phyloP scores from a whole-genome alignment of 1,140 invertebrate genomes.

The Ceratosolen fusciceps region DNA sequence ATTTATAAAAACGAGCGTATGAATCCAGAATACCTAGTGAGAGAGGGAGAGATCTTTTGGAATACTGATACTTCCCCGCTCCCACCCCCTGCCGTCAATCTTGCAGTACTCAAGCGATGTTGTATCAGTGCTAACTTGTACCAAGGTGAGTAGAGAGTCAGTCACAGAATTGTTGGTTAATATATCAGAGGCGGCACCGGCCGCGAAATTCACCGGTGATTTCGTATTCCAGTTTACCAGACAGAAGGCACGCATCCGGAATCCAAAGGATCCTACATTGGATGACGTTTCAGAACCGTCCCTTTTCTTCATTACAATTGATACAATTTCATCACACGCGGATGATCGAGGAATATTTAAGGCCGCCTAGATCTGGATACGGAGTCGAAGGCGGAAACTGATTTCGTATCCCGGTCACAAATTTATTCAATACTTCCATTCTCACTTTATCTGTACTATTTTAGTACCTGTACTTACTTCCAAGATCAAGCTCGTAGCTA shows the following conservation, averaged over 20 bases:
- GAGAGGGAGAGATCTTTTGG: too few relatives aligned
- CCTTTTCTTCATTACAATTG: neutral
- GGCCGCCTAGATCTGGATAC: neutral
- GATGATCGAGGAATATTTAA: neutral
- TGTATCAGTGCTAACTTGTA: slow-evolving; percentile 38
- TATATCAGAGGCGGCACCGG: slow-evolving; percentile 10
- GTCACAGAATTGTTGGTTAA: slow-evolving; percentile 27
- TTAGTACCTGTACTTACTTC: too few relatives aligned
- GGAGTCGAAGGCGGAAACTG: neutral
- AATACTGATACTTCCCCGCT: too few relatives aligned
- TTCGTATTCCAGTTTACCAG: neutral
- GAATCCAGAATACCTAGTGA: too few relatives aligned
- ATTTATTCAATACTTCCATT: too few relatives aligned
- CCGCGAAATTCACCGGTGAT: neutral
- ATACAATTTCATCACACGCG: neutral
- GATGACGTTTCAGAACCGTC: neutral
- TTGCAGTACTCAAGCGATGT: neutral
- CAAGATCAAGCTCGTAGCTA: too few relatives aligned
- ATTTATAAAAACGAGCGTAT: too few relatives aligned
- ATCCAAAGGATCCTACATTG: neutral
- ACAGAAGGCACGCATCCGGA: neutral
- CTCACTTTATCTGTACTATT: too few relatives aligned
- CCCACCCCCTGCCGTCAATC: too few relatives aligned
- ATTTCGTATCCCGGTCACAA: neutral
- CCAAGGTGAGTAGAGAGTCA: neutral